Percentiles rank a stretch among this genome's conserved stretches.
Conservation (phyloP, 2,113 vertebrate genomes). For the Cyanoramphus novaezelandiae region DNA sequence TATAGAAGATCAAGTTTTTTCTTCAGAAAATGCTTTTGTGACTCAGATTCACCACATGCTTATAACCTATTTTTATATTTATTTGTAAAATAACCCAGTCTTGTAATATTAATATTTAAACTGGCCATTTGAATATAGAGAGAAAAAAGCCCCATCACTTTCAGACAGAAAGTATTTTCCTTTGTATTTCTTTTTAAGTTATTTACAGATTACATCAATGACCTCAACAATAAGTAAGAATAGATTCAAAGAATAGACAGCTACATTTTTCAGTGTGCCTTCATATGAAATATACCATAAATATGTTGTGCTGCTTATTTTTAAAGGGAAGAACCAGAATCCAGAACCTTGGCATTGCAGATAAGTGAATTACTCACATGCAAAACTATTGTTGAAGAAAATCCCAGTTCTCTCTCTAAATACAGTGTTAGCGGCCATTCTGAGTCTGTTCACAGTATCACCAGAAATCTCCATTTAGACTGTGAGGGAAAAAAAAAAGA, state of each 20-base stretch:
- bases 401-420: neutral
- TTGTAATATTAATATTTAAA: neutral
- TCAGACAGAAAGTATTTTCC: neutral
- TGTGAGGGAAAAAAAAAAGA: neutral
- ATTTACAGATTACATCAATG: neutral
- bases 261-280: neutral
- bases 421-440: neutral
- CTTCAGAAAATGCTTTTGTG: neutral
- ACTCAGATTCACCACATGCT: neutral
- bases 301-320: neutral
- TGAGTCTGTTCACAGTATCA: neutral
- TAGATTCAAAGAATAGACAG: neutral
- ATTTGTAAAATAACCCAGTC: neutral
- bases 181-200: neutral
- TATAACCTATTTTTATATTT: neutral
- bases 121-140: neutral
- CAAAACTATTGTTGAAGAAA: neutral
- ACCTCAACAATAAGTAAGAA: neutral
- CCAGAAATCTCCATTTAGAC: neutral
- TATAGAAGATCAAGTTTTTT: neutral
- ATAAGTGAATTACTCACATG: neutral
- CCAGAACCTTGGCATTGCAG: neutral
- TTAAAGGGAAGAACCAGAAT: neutral
- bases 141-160: neutral
- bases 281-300: neutral